Evolutionary conservation across 1,140 invertebrate genomes (phyloP).

Genomic region (Leguminivora glycinivorella): DNA sequence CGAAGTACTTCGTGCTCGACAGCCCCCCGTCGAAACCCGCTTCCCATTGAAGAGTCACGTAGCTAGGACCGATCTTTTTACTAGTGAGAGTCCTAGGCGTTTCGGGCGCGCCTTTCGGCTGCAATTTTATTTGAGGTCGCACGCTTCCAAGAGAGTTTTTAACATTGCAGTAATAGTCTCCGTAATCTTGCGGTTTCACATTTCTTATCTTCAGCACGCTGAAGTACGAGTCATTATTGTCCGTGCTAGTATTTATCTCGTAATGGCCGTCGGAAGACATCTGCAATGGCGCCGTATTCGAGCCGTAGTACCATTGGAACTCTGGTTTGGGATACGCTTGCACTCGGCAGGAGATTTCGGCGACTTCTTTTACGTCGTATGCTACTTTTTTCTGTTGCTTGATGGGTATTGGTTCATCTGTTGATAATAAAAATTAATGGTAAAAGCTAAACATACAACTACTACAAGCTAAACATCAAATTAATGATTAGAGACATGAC

Average conservation of each 20-base stretch:
- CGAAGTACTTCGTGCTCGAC: constrained; percentile 91
- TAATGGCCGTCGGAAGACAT: constrained; percentile 92
- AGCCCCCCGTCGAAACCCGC: constrained; percentile 94
- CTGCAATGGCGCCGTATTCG: constrained; percentile 84
- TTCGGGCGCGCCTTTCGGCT: constrained; percentile 91
- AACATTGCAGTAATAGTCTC: constrained; percentile 92
- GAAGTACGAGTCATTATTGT: constrained; percentile 92
- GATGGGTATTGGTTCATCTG: constrained; percentile 90
- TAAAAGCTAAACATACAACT: not conserved
- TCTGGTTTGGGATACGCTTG: constrained; percentile 95
- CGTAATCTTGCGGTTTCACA: constrained; percentile 90
- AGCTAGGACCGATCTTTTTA: constrained; percentile 86
- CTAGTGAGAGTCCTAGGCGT: constrained; percentile 86
- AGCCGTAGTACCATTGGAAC: constrained; percentile 93
- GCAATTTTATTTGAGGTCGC: constrained; percentile 87
- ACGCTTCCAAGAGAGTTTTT: constrained; percentile 88
- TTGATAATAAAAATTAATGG: constrained; percentile 52
- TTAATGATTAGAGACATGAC: not conserved
- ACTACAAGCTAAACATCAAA: not conserved
- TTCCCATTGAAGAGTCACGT: constrained; percentile 89
- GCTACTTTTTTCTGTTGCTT: constrained; percentile 94
- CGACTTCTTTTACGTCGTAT: constrained; percentile 89
- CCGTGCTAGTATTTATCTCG: constrained; percentile 88
- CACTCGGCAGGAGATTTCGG: constrained; percentile 91
- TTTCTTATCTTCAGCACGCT: constrained; percentile 88